Base-by-base conservation (phyloP, 2,888 invertebrate genomes). In the Globia sparganii region DNA sequence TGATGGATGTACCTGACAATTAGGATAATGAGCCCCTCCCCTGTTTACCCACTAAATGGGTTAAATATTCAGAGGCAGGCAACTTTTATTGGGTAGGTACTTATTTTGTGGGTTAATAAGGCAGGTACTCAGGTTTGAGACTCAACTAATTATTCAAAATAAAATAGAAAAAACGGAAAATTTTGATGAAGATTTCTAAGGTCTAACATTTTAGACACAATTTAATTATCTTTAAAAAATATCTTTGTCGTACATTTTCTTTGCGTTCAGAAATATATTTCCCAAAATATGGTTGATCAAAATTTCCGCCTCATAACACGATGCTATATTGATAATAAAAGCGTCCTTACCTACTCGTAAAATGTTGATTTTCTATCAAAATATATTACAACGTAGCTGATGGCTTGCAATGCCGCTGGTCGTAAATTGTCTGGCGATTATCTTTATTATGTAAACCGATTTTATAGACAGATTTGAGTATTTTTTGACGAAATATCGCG, bases 1-100 rank as follows among this genome's bases (percentile, higher is more conserved):
- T n/a, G n/a, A n/a, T n/a, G n/a, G 49, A 61, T 53, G 65, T 84
- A 72, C 72, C 75, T 59, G 9, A 78, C 65, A 73, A 83, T 84
- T 83, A 84, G 58, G 56, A 9, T 78, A 84, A 83, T 72, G 69
- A 77, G 61, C 43, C 25, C 21, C 72, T n/a, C 72, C 37, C 58
- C 61, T 61, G 62, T 70, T 83, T 69, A 53, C 71, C 58, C 43
- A 75, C 43, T 56, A 59, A 74, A 79, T 79, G 53, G 64, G 71
- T 75, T 72, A 68, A 75, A 69, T 77, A 86, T 77, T 80, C 71
- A 82, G 61, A 71, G 40, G 13, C 43, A 18, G 56, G 66, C 37
- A 59, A 64, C 25, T 74, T 84, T 69, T 76, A 75, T 72, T 72
- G 49, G 15, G 25, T 75, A 43, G 40, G 40, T 43, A 37, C 37